phyloP scores from a whole-genome alignment of 2,888 invertebrate genomes.

The Pelosia muscerda region DNA sequence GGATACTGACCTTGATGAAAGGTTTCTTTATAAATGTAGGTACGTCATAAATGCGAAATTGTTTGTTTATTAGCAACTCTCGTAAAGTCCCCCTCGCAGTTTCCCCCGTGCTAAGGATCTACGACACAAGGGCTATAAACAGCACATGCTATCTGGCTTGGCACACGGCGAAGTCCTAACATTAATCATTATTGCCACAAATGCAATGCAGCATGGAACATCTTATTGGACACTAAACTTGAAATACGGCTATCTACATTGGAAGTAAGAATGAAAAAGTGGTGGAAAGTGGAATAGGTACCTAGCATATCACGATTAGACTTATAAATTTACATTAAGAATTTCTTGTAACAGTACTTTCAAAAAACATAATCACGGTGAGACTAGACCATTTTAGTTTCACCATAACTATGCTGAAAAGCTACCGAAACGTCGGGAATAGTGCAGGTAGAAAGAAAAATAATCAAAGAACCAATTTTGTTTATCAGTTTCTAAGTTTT shows the following conservation, averaged over 20 bases:
- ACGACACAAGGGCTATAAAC: not conserved
- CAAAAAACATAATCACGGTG: too few species aligned
- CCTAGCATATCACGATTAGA: not conserved
- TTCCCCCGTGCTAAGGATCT: not conserved
- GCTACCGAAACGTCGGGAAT: too few species aligned
- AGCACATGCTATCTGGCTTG: slow-evolving; percentile 33
- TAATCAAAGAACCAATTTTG: too few species aligned
- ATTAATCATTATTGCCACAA: slow-evolving; percentile 41
- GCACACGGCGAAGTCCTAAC: slow-evolving; percentile 33
- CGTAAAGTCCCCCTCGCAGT: not conserved
- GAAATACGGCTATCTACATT: not conserved
- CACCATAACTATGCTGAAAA: too few species aligned
- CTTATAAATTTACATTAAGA: too few species aligned
- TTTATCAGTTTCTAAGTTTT: too few species aligned
- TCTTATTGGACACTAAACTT: slow-evolving; percentile 15
- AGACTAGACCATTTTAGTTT: too few species aligned
- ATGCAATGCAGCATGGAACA: slow-evolving; percentile 22
- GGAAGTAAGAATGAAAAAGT: not conserved
- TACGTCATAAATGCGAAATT: slow-evolving; percentile 6
- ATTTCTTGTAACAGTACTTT: too few species aligned
- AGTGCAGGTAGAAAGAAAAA: not conserved
- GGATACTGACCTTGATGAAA: not conserved
- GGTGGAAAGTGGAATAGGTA: not conserved
- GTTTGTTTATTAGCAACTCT: slow-evolving; percentile 14
- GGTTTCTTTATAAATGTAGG: slow-evolving; percentile 5